Evolutionary conservation across 35 echinoderm and acorn worm genomes (phyloP), one percentile per base, ranked within the genome.

Genomic region (Hemicentrotus pulcherrimus): DNA sequence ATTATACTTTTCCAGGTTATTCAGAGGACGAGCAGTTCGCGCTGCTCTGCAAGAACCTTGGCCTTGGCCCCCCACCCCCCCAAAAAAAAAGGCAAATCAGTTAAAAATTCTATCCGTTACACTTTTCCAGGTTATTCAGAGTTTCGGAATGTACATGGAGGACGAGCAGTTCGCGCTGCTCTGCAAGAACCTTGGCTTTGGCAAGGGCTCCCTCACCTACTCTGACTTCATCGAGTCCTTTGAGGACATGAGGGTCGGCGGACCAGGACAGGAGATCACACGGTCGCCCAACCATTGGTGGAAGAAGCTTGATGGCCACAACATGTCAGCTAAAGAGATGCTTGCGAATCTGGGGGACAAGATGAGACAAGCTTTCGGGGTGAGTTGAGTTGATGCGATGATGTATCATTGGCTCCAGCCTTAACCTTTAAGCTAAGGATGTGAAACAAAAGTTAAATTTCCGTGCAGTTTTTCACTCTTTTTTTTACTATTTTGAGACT

Each of bases 121-220:
- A 86, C 32, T 28, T 32, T 33, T 90, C 19, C 88, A 99, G 97
- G 98, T 99, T 18, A 90, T 99, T 22, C 48, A 95, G 32, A 97
- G 95, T 90, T 99, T 99, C 97, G 98, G 98, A 19, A 99, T 99
- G 98, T 99, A 97, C 95, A 99, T 99, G 98, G 70, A 65, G 12
- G 95, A 99, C 48, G 97, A 98, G 4, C 98, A 99, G 90, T 99
- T 99, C 52, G 65, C 55, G 15, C 45, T 94, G 28, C 96, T 99
- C 13, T 96, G 96, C 87, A 47, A 94, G 32, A 86, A 86, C 9
- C 48, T 99, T 22, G 98, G 97, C 33, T 96, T 99, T 86, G 94
- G 60, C 32, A 46, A 86, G 45, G 95, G 95, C 6, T 55, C 95
- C 24, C 95, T 99, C 92, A 98, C 95, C 0, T 99, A 99, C 95